Conservation (phyloP, 2,113 vertebrate genomes). For the Dromiciops gliroides region DNA sequence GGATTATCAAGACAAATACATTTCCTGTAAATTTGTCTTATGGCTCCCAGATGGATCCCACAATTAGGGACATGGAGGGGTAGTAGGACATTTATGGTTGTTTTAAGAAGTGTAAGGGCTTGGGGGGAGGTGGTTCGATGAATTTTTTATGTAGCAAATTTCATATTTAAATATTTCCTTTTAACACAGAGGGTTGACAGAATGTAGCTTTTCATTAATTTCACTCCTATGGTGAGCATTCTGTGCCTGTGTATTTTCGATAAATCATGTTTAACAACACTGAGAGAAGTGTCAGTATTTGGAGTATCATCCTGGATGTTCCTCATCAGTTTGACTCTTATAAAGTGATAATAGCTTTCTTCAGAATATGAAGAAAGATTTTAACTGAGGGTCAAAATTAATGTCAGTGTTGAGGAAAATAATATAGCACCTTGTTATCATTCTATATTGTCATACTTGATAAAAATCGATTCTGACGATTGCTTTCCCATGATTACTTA, state of each 20-base stretch:
- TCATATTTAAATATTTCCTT: constrained; percentile 34
- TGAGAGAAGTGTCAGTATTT: constrained; percentile 48
- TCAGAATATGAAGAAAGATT: constrained; percentile 30
- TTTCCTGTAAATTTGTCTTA: background rate
- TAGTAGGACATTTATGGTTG: background rate
- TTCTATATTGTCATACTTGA: constrained; percentile 48
- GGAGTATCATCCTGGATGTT: constrained; percentile 48
- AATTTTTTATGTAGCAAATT: constrained; percentile 32
- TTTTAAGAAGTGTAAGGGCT: background rate
- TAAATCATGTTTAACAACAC: constrained; percentile 46
- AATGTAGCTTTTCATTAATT: constrained; percentile 38
- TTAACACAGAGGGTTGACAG: constrained; percentile 15
- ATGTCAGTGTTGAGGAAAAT: constrained; percentile 44
- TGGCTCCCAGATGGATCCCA: background rate
- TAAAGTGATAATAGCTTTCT: constrained; percentile 60
- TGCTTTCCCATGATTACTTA: constrained; percentile 24
- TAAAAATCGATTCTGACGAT: constrained; percentile 44
- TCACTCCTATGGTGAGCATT: constrained; percentile 24
- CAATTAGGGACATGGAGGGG: background rate
- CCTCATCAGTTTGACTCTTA: constrained; percentile 46
- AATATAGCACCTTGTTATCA: constrained; percentile 32
- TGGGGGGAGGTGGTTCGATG: background rate
- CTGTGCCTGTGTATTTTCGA: constrained; percentile 20
- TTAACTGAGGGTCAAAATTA: constrained; percentile 58
- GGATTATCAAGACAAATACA: background rate